A percentile compares a stretch with the other conserved stretches of the same genome.
Evolutionary conservation across 2,113 vertebrate species (phyloP).

Genomic region (Psittacara wagleri): DNA sequence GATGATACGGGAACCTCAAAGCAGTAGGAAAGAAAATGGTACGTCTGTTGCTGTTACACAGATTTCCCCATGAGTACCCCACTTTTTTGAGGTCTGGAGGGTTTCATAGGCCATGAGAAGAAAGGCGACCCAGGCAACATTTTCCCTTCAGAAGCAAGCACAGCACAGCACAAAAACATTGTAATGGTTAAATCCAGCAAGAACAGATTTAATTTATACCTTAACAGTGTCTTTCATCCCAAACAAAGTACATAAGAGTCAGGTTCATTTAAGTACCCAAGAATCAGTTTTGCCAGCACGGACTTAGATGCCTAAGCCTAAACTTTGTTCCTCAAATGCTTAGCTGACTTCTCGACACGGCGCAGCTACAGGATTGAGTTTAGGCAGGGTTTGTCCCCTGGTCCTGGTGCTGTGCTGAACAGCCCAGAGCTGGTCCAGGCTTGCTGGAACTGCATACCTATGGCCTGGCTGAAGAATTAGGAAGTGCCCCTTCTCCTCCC

Average conservation of each 20-base stretch:
- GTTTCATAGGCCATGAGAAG: not conserved
- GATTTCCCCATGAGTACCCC: accelerated
- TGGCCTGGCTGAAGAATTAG: not conserved
- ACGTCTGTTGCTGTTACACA: not conserved
- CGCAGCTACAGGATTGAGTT: not conserved
- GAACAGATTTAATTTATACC: not conserved
- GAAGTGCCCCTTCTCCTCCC: not conserved
- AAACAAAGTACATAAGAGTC: accelerated
- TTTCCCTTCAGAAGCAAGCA: not conserved
- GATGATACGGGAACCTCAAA: not conserved
- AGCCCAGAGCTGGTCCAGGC: not conserved
- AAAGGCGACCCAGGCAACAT: not conserved
- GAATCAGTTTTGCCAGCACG: not conserved
- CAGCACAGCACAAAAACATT: not conserved
- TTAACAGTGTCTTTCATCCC: not conserved
- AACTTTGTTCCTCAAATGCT: not conserved
- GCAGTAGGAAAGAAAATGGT: not conserved
- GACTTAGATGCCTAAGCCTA: not conserved
- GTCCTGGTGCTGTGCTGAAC: not conserved
- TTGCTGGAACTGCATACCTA: not conserved
- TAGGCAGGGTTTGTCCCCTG: not conserved
- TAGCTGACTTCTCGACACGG: not conserved
- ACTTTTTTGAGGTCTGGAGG: not conserved
- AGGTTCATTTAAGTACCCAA: not conserved
- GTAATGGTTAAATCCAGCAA: not conserved